A percentile compares a stretch with the other conserved stretches of the same genome.
Evolutionary conservation across 2,113 vertebrate genomes (phyloP).

Genomic region (Reinhardtius hippoglossoides): DNA sequence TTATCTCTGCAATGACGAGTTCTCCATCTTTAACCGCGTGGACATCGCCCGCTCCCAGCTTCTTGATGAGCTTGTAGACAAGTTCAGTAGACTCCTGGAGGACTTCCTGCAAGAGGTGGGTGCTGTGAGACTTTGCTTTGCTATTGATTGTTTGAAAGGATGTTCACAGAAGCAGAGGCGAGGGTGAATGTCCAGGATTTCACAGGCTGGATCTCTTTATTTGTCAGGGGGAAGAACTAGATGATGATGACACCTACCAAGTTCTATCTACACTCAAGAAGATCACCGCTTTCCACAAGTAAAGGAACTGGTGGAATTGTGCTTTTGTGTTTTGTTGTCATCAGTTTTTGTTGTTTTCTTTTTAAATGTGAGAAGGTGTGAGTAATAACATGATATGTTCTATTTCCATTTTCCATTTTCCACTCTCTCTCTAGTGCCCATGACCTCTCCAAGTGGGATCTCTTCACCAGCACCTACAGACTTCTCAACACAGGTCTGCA

Average conservation of each 20-base stretch:
- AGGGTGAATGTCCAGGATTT: neutral
- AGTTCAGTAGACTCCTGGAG: conserved; percentile 94
- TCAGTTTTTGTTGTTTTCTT: neutral
- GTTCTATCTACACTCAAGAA: conserved; percentile 95
- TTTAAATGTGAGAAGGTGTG: neutral
- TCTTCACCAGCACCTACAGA: conserved; percentile 96
- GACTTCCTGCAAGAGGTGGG: conserved; percentile 95
- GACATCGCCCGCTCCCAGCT: conserved; percentile 95
- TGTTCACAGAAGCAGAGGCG: accelerated
- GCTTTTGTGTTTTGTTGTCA: neutral
- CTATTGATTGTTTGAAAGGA: neutral
- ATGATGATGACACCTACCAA: conserved; percentile 96
- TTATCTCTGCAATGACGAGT: conserved; percentile 96
- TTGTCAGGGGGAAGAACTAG: conserved; percentile 91
- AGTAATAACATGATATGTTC: neutral
- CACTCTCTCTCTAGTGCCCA: conserved; percentile 86
- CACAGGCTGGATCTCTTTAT: neutral
- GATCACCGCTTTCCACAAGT: conserved; percentile 98
- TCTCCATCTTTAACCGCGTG: conserved; percentile 96
- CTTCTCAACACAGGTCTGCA: conserved; percentile 95
- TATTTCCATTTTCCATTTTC: neutral
- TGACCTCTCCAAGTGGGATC: conserved; percentile 96
- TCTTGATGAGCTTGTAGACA: conserved; percentile 94
- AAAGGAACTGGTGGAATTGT: conserved; percentile 26
- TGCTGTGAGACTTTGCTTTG: conserved; percentile 18